A percentile compares a stretch with the other conserved stretches of the same genome.
These are phyloP conservation scores for Anhinga anhinga DNA, from an alignment of 2,113 vertebrate species.

Conservation along the genomic window DNA sequence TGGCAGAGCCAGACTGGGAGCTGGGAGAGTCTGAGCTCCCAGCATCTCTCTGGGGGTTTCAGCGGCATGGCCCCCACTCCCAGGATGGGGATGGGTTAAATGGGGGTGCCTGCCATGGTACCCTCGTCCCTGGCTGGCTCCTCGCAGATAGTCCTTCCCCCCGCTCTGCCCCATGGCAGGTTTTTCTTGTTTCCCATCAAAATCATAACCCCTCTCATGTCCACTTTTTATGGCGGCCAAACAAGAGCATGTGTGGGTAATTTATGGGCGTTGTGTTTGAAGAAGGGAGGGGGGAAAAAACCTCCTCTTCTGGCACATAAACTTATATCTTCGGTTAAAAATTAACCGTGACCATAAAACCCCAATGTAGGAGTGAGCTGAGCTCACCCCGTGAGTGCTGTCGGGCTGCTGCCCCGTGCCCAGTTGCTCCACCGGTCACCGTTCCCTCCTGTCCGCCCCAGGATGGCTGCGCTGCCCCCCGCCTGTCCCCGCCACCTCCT, in stretches of 20 bases:
- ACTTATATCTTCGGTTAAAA: not conserved
- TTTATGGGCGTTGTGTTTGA: not conserved
- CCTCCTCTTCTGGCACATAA: not conserved
- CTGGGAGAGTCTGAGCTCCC: not conserved
- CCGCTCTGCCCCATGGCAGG: fast-evolving
- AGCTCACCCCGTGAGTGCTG: not conserved
- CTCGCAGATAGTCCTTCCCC: not conserved
- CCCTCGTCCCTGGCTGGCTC: not conserved
- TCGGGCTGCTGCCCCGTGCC: fast-evolving
- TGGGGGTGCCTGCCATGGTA: fast-evolving
- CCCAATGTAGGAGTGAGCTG: fast-evolving
- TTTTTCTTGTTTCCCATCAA: not conserved
- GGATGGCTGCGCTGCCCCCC: not conserved
- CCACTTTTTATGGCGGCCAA: not conserved
- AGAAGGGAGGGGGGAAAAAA: not conserved
- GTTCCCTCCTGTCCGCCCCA: not conserved
- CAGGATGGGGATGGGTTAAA: not conserved
- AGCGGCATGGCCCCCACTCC: not conserved
- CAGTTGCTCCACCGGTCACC: not conserved
- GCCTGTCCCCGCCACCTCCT: slow-evolving; percentile 56
- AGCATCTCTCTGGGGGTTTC: not conserved
- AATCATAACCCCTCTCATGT: not conserved
- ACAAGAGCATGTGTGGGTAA: not conserved
- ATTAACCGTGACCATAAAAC: not conserved
- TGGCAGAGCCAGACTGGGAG: not conserved